Evolutionary conservation across 2,113 vertebrate species (phyloP), one percentile per base, ranked within the genome.

Genomic region (Rhabdomys dilectus): DNA sequence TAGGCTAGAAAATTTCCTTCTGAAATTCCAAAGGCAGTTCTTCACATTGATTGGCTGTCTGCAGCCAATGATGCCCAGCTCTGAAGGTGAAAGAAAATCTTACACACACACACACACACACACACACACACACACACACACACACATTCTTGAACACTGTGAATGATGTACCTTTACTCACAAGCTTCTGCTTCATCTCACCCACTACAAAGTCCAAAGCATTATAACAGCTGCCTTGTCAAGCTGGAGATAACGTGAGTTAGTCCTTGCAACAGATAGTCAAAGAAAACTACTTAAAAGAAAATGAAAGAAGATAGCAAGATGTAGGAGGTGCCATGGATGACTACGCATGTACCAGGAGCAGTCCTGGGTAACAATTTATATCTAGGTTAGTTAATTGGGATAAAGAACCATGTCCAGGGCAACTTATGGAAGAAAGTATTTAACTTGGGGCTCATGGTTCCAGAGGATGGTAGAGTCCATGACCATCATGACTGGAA

Each of bases 21-120:
- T 89, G 66, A 88, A 92, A 92, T 86, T 96, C n/a, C 77, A 80
- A 88, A 93, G 64, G 24, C 62, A 19, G 5, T 16, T 92, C 77
- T 92, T 95, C 12, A 92, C 76, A 29, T 24, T 89, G 22, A 17
- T 86, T 42, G n/a, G 7, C 81, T 62, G 36, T 82, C 36, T 82
- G 36, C 0, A 87, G 34, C 12, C 3, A 5, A 68, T 58, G 70
- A 84, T 31, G 22, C 7, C 19, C 34, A 89, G 29, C 17, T 51
- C 19, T 26, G 42, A n/a, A 89, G 51, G 66, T 82, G 24, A 87
- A 90, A 73, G 66, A 68, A 82, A 87, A 89, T 62, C 12, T 73
- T 75, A 91, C 36, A 85, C 24, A 11, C 21, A 45, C 78, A 81
- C 56, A 58, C 22, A n/a, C 34, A 58, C 21, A n/a, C 51, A n/a